A percentile compares a stretch with the other conserved stretches of the same genome.
phyloP scores from a whole-genome alignment of 2,888 invertebrate species.

The Drosophila vallismaia region DNA sequence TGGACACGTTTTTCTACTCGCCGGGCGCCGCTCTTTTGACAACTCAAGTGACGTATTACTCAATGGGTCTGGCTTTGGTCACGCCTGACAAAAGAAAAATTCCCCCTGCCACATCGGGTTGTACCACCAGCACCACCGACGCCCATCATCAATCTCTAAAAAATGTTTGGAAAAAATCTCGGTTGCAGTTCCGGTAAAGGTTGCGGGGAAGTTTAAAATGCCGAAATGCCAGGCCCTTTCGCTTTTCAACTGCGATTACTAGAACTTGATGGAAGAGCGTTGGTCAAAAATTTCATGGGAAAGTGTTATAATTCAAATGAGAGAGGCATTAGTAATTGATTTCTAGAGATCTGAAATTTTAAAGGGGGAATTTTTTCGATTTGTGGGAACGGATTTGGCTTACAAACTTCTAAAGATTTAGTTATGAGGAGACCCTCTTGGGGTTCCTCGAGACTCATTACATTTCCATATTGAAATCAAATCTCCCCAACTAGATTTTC shows the following conservation, averaged over 20 bases:
- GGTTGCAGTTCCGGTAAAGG: slow-evolving; percentile 25
- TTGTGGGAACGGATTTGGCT: slow-evolving; percentile 26
- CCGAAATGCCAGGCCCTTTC: slow-evolving; percentile 47
- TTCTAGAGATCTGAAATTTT: slow-evolving; percentile 30
- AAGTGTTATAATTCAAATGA: slow-evolving; percentile 74
- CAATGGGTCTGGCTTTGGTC: slow-evolving; percentile 58
- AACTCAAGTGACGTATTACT: slow-evolving; percentile 73
- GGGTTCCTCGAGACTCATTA: slow-evolving; percentile 11
- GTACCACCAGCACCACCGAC: slow-evolving; percentile 30
- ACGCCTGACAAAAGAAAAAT: slow-evolving; percentile 63
- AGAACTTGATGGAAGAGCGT: slow-evolving; percentile 61
- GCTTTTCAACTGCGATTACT: slow-evolving; percentile 62
- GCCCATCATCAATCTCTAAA: slow-evolving; percentile 68
- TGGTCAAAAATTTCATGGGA: slow-evolving; percentile 64
- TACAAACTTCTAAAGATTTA: not conserved
- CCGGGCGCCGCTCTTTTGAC: slow-evolving; percentile 57
- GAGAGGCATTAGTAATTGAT: slow-evolving; percentile 58
- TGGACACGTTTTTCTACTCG: slow-evolving; percentile 59
- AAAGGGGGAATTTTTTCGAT: slow-evolving; percentile 2
- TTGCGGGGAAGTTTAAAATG: slow-evolving; percentile 61
- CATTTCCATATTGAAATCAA: slow-evolving; percentile 19
- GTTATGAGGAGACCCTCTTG: too few species aligned
- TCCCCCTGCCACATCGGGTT: slow-evolving; percentile 20
- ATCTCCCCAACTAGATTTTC: not conserved
- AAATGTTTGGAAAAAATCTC: slow-evolving; percentile 61